Percentiles rank a stretch among this genome's conserved stretches.
Evolutionary conservation across 2,888 invertebrate species (phyloP).

Genomic region (Pseudococcus jackbeardsleyi): DNA sequence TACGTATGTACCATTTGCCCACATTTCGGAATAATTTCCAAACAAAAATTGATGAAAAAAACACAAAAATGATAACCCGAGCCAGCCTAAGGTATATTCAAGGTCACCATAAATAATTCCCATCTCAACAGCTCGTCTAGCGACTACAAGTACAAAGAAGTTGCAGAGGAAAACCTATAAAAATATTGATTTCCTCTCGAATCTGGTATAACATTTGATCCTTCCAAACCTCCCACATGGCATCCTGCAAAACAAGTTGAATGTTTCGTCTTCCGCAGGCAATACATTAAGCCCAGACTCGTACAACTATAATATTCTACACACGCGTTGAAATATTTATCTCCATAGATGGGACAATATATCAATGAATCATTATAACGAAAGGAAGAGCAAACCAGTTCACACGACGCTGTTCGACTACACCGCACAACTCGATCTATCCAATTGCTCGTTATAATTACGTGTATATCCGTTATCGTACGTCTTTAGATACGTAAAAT

Average conservation of each 20-base stretch:
- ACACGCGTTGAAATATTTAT: slow-evolving; percentile 19
- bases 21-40: too few relatives aligned
- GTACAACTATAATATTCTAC: not conserved
- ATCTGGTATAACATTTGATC: not conserved
- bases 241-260: slow-evolving; percentile 28
- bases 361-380: slow-evolving; percentile 26
- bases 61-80: not conserved
- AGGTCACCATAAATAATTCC: not conserved
- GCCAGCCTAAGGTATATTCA: not conserved
- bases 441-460: slow-evolving; percentile 16
- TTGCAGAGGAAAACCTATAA: slow-evolving; percentile 1
- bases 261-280: slow-evolving; percentile 14
- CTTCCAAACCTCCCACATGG: slow-evolving; percentile 4
- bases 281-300: too few relatives aligned
- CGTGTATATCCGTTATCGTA: slow-evolving; percentile 45
- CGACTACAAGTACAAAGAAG: not conserved
- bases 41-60: too few relatives aligned
- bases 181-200: not conserved
- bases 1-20: too few relatives aligned
- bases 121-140: not conserved
- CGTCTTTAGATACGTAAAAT: not conserved
- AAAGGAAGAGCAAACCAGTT: slow-evolving; percentile 53
- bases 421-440: not conserved
- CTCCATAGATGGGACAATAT: slow-evolving; percentile 21
- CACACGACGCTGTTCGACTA: not conserved